These are phyloP conservation scores for Heliothis subflexa DNA, from an alignment of 1,140 invertebrate species.

Conservation along the genomic window DNA sequence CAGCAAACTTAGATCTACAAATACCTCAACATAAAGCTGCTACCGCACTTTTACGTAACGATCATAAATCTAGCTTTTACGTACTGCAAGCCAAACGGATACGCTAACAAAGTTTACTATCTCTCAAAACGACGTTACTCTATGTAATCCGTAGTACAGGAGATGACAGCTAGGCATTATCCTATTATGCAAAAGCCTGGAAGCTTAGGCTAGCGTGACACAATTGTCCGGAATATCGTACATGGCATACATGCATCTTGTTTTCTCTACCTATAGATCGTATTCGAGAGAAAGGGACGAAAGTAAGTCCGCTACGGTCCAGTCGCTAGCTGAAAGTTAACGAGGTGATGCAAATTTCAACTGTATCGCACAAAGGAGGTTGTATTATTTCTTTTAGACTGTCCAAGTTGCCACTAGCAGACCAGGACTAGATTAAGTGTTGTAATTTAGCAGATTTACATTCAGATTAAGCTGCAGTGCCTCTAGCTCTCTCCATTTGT, in stretches of 20 bases:
- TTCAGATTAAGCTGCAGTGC: conserved; percentile 22
- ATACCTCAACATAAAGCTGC: background rate
- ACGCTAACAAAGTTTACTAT: conserved; percentile 28
- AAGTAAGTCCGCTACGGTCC: conserved; percentile 8
- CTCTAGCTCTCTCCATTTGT: conserved; percentile 11
- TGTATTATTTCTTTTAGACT: conserved; percentile 42
- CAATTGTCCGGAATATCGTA: conserved; percentile 44
- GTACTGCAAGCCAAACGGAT: background rate
- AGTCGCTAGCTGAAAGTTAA: conserved; percentile 30
- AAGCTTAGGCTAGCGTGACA: conserved; percentile 46
- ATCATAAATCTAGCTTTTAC: conserved; percentile 28
- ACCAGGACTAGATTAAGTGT: conserved; percentile 32
- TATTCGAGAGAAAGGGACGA: conserved; percentile 23
- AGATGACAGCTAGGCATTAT: conserved; percentile 47
- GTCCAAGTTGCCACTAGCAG: conserved; percentile 25
- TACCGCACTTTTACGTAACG: conserved; percentile 24
- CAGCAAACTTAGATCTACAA: background rate
- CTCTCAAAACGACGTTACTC: conserved; percentile 24
- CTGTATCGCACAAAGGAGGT: conserved; percentile 37
- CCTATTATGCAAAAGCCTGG: conserved; percentile 53
- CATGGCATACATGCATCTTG: conserved; percentile 9
- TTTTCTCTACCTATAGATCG: background rate
- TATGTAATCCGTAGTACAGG: conserved; percentile 41
- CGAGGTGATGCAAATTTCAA: conserved; percentile 48
- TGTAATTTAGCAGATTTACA: conserved; percentile 36